Conservation (phyloP, 1,140 invertebrate genomes). For the Ridgeia piscesae region DNA sequence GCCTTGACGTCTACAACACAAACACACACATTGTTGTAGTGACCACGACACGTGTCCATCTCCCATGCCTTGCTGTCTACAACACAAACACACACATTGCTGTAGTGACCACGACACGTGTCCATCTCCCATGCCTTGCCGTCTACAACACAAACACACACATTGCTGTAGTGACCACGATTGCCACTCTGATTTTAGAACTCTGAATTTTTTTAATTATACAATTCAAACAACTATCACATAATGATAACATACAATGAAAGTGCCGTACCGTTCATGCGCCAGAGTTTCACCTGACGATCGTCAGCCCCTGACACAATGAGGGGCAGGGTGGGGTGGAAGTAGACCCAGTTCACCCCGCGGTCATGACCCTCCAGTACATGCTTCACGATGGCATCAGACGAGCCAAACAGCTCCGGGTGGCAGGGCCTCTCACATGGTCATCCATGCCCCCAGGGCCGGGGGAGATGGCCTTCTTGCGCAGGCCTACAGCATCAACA, state of each 20-base stretch:
- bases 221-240: background rate
- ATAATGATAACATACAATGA: background rate
- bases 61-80: conserved; percentile 84
- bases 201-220: no score
- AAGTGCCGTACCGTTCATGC: conserved; percentile 87
- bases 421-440: conserved; percentile 79
- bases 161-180: background rate
- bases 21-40: conserved; percentile 94
- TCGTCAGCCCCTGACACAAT: conserved; percentile 98
- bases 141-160: conserved; percentile 37
- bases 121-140: conserved; percentile 96
- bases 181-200: no score
- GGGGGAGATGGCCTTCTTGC: conserved; percentile 97
- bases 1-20: conserved; percentile 63
- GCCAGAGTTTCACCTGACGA: conserved; percentile 95
- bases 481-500: conserved; percentile 63
- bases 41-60: conserved; percentile 96
- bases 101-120: conserved; percentile 97
- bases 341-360: conserved; percentile 97
- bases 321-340: conserved; percentile 92
- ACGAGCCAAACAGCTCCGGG: conserved; percentile 95
- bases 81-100: conserved; percentile 78
- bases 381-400: conserved; percentile 97
- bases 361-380: conserved; percentile 82
- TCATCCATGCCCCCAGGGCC: conserved; percentile 88